Evolutionary conservation across 2,888 invertebrate genomes (phyloP).

Genomic region (Gibbula magus): DNA sequence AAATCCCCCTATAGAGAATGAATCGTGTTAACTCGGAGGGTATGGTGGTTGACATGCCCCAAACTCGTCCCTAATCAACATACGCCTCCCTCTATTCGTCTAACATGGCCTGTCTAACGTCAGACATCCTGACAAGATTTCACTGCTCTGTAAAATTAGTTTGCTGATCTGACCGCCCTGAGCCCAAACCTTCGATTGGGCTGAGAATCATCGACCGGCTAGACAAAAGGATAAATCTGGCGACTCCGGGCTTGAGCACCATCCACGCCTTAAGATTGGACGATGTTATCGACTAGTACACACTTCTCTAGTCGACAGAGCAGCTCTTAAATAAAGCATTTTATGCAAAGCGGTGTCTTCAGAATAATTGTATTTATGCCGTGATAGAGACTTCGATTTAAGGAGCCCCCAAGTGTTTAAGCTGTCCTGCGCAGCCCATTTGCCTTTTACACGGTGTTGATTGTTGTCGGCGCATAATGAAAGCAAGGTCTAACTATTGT

Average conservation of each 20-base stretch:
- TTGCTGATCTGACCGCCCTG: too few relatives aligned
- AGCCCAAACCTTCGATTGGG: constrained; percentile 14
- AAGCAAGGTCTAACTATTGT: background rate
- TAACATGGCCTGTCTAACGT: too few relatives aligned
- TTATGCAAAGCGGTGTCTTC: constrained; percentile 15
- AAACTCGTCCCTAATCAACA: too few relatives aligned
- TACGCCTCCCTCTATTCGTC: too few relatives aligned
- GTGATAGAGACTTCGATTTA: constrained; percentile 29
- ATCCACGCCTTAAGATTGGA: background rate
- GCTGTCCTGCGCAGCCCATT: constrained; percentile 16
- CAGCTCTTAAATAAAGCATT: constrained; percentile 25
- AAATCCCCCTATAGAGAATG: too few relatives aligned
- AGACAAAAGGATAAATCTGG: constrained; percentile 19
- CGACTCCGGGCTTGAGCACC: background rate
- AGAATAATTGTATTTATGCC: constrained; percentile 26
- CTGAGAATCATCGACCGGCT: constrained; percentile 16
- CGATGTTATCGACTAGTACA: background rate
- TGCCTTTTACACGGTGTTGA: constrained; percentile 2
- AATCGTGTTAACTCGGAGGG: too few relatives aligned
- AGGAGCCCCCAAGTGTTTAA: constrained; percentile 26
- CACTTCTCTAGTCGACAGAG: constrained; percentile 10
- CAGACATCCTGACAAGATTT: too few relatives aligned
- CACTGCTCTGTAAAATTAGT: too few relatives aligned
- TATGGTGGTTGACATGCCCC: too few relatives aligned
- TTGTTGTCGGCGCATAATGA: constrained; percentile 9